phyloP scores from a whole-genome alignment of 2,113 vertebrate genomes.

The Cryptomyrus ogoouensis region DNA sequence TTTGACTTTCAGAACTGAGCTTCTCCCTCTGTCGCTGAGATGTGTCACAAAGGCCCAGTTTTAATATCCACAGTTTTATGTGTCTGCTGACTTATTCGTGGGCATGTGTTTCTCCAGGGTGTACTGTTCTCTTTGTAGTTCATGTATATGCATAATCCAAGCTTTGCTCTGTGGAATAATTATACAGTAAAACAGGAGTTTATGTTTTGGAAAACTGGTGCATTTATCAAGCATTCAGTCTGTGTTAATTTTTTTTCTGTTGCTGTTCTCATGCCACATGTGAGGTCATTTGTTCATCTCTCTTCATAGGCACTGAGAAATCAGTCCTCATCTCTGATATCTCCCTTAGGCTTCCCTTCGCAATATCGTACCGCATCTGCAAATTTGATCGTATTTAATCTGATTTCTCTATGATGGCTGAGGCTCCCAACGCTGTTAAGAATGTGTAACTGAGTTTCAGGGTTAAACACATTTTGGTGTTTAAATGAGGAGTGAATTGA shows the following conservation, averaged over 20 bases:
- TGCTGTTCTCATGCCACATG: background rate
- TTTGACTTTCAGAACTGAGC: background rate
- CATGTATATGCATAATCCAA: background rate
- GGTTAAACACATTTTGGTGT: background rate
- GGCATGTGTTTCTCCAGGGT: background rate
- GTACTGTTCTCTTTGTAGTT: background rate
- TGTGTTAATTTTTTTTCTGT: background rate
- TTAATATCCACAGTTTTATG: background rate
- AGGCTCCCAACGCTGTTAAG: background rate
- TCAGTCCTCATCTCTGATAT: background rate
- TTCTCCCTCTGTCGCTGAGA: background rate
- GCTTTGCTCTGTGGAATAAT: background rate
- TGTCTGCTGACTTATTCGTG: background rate
- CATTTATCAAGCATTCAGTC: background rate
- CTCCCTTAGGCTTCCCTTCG: background rate
- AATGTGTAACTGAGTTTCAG: background rate
- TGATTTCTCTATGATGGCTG: background rate
- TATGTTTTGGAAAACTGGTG: background rate
- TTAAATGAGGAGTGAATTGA: background rate
- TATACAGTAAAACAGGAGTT: background rate
- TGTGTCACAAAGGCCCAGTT: background rate
- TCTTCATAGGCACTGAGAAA: background rate
- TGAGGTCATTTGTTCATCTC: background rate
- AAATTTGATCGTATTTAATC: background rate
- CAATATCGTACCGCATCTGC: background rate